Evolutionary conservation across 2,888 invertebrate species (phyloP), one percentile per base, ranked within the genome.

Genomic region (Argyresthia goedartella): DNA sequence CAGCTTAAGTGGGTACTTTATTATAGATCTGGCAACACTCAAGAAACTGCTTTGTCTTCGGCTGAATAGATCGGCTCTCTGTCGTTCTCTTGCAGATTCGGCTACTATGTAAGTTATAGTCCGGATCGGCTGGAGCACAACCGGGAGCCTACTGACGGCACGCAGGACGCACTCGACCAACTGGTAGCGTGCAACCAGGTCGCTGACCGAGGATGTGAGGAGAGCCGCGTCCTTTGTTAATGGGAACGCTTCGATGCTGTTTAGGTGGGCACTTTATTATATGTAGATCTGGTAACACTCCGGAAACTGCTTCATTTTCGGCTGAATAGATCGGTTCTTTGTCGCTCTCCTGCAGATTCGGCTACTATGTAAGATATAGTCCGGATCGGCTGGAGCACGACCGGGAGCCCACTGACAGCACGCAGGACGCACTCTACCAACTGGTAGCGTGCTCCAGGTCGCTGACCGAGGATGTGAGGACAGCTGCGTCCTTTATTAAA

Each of bases 171-270:
- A 41, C 84, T 98, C 43, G 97, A 97, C 76, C 95, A 95, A 73
- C 88, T 98, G 55, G 92, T 97, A 57, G 93, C 94, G 9, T 94
- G 95, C 67, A n/a, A 93, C 96, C 13, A 90, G 95, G 67, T 94
- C 95, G 8, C 89, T 98, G 34, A 95, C 94, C 0, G 94, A 95
- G 73, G 96, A 97, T 78, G 95, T 97, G 42, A 89, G 95, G 59
- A 94, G 95, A 72, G 93, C 95, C 13, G 93, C 96, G 14, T 95
- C 96, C 11, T 95, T 97, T 69, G 96, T 97, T 64, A 96, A 94
- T 81, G 95, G 94, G 55, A 95, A 94, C 72, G 93, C 93, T 44
- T 92, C 93, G 54, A 78, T 93, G 53, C 81, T 95, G 1, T 96
- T 92, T 81, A 95, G 93, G 88, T 88, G 47, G 57, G 65, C 52